Percentiles rank a stretch among this genome's conserved stretches.
Evolutionary conservation across 1,140 invertebrate species (phyloP).

Genomic region (Pollicipes pollicipes): DNA sequence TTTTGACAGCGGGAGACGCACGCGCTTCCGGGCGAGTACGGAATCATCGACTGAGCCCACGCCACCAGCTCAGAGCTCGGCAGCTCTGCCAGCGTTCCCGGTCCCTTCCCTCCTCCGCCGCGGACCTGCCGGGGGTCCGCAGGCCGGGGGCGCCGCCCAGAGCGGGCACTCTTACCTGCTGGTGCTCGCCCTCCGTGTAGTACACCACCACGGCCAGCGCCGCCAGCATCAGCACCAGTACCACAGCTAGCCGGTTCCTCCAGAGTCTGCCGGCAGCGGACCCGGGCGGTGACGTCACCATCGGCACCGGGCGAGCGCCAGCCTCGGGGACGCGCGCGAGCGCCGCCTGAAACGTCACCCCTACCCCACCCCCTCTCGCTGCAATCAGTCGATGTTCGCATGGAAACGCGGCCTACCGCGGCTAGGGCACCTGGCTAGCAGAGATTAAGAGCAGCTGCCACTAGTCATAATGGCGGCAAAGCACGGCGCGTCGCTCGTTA

Average conservation of each 20-base stretch:
- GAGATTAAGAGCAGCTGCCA: neutral
- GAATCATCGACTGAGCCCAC: conserved; percentile 23
- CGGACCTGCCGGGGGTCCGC: no score
- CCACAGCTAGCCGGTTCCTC: conserved; percentile 16
- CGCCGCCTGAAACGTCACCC: no score
- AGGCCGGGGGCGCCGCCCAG: no score
- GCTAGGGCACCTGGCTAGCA: no score
- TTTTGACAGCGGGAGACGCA: no score
- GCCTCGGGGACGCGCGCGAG: no score
- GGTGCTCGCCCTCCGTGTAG: conserved; percentile 12
- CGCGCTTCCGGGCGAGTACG: neutral
- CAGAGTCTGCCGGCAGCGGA: conserved; percentile 15
- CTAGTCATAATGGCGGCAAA: conserved; percentile 6
- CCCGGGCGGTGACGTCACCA: no score
- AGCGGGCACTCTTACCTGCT: conserved; percentile 3
- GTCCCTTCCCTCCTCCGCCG: conserved; percentile 30
- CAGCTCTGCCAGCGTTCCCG: conserved; percentile 37
- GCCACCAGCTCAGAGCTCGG: no score
- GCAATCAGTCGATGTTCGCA: no score
- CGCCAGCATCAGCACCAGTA: conserved; percentile 12
- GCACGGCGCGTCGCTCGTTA: no score
- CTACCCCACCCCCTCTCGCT: neutral
- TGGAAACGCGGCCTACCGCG: no score
- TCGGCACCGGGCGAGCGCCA: neutral
- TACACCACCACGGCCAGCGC: neutral